Percentiles rank a stretch among this genome's conserved stretches.
These are phyloP conservation scores for Centroberyx gerrardi DNA, from an alignment of 2,797 vertebrate species.

Conservation along the genomic window DNA sequence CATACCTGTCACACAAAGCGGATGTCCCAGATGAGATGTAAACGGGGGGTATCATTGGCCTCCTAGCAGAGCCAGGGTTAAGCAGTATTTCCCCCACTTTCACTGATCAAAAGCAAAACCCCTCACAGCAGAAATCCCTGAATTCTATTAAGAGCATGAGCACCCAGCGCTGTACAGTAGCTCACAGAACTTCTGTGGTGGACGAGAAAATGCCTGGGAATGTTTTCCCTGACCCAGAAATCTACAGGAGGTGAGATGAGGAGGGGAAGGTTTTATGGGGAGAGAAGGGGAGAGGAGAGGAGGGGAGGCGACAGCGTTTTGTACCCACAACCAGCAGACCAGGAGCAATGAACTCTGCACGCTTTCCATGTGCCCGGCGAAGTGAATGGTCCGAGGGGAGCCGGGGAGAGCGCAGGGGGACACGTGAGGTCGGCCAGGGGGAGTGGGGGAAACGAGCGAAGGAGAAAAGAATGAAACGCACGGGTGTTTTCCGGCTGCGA, in stretches of 20 bases:
- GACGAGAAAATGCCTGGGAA: conserved; percentile 49
- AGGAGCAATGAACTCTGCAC: conserved; percentile 43
- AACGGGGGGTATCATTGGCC: not conserved
- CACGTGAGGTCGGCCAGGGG: conserved; percentile 52
- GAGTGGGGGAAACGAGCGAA: conserved; percentile 17
- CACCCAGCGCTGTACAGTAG: conserved; percentile 38
- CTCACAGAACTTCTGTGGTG: conserved; percentile 45
- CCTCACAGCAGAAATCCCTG: not conserved
- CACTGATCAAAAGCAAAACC: not conserved
- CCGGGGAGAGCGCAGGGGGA: conserved; percentile 29
- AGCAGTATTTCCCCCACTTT: not conserved
- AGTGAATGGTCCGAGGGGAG: conserved; percentile 55
- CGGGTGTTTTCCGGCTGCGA: conserved; percentile 63
- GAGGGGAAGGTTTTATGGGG: conserved; percentile 11
- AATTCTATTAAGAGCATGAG: conserved; percentile 12
- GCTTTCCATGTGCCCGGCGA: conserved; percentile 52
- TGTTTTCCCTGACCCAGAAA: conserved; percentile 71
- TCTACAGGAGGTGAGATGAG: conserved; percentile 65
- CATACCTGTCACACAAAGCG: too few species aligned
- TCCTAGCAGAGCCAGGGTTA: not conserved
- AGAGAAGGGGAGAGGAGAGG: conserved; percentile 2
- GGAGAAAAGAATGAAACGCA: conserved; percentile 54
- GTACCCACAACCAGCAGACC: conserved; percentile 15
- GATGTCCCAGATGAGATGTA: too few species aligned
- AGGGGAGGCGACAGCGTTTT: conserved; percentile 27